These are phyloP conservation scores for Mesorhabditis spiculigera DNA, from an alignment of 2,888 invertebrate species.

Conservation along the genomic window DNA sequence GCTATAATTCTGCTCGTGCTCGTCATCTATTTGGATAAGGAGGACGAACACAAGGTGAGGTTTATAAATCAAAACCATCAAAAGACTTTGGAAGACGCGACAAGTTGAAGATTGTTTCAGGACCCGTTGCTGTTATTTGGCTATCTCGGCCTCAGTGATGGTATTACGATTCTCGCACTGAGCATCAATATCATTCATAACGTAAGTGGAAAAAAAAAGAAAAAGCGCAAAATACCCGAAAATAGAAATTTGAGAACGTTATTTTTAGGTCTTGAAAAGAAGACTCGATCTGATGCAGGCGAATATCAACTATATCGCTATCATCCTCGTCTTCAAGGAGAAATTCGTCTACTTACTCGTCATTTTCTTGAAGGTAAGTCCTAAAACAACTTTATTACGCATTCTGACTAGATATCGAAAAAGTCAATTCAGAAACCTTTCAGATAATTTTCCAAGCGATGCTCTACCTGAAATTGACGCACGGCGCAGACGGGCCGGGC, in stretches of 20 bases:
- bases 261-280: neutral
- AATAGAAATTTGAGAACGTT: neutral
- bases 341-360: neutral
- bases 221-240: too few species aligned
- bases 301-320: neutral
- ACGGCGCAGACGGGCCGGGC: neutral
- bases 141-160: neutral
- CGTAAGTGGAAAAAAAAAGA: neutral
- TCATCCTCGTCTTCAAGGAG: constrained; percentile 1
- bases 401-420: neutral
- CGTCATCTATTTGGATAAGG: neutral
- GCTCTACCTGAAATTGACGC: neutral
- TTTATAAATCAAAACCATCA: neutral
- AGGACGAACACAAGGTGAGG: neutral
- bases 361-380: neutral
- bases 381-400: neutral
- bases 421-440: neutral
- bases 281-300: neutral
- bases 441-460: neutral
- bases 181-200: neutral
- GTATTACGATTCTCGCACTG: neutral
- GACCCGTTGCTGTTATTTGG: neutral
- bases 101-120: neutral
- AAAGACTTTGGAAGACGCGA: too few species aligned
- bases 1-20: neutral